Percentiles rank a stretch among this genome's conserved stretches.
phyloP scores from a whole-genome alignment of 2,797 vertebrate genomes.

The Decapterus maruadsi region DNA sequence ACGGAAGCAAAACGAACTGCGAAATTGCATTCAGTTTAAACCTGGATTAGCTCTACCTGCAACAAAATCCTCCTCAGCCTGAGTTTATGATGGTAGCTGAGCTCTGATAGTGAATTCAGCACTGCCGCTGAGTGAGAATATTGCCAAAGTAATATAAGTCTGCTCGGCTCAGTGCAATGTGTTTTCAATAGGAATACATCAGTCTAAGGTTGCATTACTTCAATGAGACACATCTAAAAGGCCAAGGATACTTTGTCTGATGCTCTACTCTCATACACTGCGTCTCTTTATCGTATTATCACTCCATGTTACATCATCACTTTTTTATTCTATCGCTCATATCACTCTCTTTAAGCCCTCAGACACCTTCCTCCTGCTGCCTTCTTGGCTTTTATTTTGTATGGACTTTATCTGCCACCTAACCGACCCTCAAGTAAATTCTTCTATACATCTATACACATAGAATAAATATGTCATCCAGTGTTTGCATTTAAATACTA shows the following conservation, averaged over 20 bases:
- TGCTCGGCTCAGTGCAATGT: background rate
- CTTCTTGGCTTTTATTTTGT: constrained; percentile 11
- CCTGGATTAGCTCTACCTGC: background rate
- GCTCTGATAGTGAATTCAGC: background rate
- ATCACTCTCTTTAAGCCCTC: constrained; percentile 5
- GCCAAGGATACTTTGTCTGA: background rate
- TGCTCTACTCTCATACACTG: background rate
- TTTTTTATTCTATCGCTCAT: constrained; percentile 1
- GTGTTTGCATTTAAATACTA: background rate
- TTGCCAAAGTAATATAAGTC: background rate
- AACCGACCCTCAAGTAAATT: background rate
- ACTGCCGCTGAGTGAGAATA: background rate
- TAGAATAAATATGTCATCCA: background rate
- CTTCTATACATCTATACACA: background rate
- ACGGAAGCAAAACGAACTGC: constrained; percentile 28
- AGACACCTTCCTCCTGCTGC: background rate
- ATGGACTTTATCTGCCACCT: background rate
- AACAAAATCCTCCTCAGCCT: constrained; percentile 2
- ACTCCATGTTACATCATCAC: background rate
- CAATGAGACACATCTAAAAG: constrained; percentile 2
- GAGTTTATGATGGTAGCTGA: background rate
- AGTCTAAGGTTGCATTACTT: background rate
- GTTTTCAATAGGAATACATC: constrained; percentile 1
- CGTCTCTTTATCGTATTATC: background rate
- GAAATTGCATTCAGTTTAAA: constrained; percentile 13